Evolutionary conservation across 2,113 vertebrate species (phyloP), one percentile per base, ranked within the genome.

Genomic region (Limnothrissa miodon): DNA sequence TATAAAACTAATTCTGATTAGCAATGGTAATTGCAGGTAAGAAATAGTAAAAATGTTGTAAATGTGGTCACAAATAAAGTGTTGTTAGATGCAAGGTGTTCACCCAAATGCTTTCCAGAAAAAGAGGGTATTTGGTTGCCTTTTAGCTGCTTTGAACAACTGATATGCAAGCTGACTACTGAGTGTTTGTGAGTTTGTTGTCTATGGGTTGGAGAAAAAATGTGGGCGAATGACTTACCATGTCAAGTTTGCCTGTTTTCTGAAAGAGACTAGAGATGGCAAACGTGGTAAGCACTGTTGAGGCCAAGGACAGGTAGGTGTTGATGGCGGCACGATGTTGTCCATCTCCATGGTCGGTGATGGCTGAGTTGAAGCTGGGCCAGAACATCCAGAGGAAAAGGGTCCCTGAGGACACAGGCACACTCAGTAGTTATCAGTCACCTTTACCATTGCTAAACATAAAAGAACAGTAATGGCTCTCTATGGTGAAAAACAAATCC

Each of bases 331-430:
- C 97, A 21, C 98, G 94, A 90, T 99, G 97, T 91, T 99, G 98
- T 36, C 94, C 95, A 0, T 99, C 98, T 7, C 98, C 98, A 0
- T 97, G 96, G 0, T 93, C 88, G 51, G 96, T 92, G 80, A 96
- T 87, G 23, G 98, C 98, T 0, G 98, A 99, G 91, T 99, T 99
- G 91, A 99, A 99, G 89, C 98, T 99, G 83, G 98, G 98, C 98
- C 98, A 99, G 91, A 96, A 99, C 93, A 99, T 96, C 98, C 98
- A 99, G 13, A 99, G 90, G 90, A 96, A 99, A 39, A 99, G 93
- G 6, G 98, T 99, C 1, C 98, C 98, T 99, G 78, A 29, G 7
- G 21, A 70, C 82, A 36, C 21, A 4, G 36, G 8, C 9, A 56
- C 1, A 39, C 46, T 62, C 23, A 29, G 13, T 8, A n/a, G n/a